phyloP scores from a whole-genome alignment of 2,888 invertebrate genomes.

The Holacanthella duospinosa region DNA sequence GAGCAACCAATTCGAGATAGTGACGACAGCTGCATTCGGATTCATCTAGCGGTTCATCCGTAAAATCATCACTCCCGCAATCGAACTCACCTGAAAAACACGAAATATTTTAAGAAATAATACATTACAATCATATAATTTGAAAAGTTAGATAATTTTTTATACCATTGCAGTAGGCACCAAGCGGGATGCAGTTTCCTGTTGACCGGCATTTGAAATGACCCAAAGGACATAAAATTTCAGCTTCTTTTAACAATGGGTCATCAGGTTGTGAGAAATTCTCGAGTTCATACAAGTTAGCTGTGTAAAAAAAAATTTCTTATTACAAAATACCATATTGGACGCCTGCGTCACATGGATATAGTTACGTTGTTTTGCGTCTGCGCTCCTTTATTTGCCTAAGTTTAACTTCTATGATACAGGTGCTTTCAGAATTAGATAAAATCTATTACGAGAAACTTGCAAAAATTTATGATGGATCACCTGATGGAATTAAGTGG shows the following conservation, averaged over 20 bases:
- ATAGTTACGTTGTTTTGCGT: too few relatives aligned
- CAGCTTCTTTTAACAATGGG: neutral
- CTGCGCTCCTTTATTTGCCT: too few relatives aligned
- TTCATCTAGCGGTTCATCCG: conserved; percentile 18
- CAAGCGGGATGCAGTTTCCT: conserved; percentile 20
- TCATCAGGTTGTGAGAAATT: too few relatives aligned
- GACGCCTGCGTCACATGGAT: too few relatives aligned
- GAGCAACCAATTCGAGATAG: conserved; percentile 15
- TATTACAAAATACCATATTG: too few relatives aligned
- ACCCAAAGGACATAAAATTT: conserved; percentile 18
- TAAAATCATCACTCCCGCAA: conserved; percentile 19
- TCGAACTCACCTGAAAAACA: conserved; percentile 11
- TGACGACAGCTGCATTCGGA: conserved; percentile 16
- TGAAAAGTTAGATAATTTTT: neutral
- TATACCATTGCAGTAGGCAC: conserved; percentile 13
- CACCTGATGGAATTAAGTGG: too few relatives aligned
- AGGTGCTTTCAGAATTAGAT: too few relatives aligned
- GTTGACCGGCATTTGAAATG: conserved; percentile 18
- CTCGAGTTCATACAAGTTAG: too few relatives aligned
- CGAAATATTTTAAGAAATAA: neutral
- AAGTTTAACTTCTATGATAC: too few relatives aligned
- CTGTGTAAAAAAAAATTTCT: too few relatives aligned
- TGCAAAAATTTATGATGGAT: too few relatives aligned
- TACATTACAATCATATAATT: neutral
- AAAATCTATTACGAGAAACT: too few relatives aligned